Evolutionary conservation across 1,140 invertebrate genomes (phyloP).

Genomic region (Drosophila mojavensis): DNA sequence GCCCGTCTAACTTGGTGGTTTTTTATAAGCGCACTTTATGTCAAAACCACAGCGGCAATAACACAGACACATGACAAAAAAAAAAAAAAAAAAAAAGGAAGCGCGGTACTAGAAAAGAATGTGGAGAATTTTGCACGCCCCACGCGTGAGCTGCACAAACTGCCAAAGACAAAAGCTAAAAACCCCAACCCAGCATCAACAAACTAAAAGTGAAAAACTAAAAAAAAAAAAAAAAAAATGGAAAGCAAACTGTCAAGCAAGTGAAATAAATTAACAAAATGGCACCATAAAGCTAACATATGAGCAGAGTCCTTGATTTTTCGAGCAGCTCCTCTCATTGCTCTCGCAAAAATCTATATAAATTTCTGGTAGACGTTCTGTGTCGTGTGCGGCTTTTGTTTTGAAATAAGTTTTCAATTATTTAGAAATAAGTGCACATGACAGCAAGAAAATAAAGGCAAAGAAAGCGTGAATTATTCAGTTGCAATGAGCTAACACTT

Average conservation of each 20-base stretch:
- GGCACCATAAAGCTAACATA: slow-evolving; percentile 80
- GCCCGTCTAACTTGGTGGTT: slow-evolving; percentile 74
- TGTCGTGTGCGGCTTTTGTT: slow-evolving; percentile 31
- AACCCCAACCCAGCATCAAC: slow-evolving; percentile 40
- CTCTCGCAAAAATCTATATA: slow-evolving; percentile 42
- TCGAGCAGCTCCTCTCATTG: slow-evolving; percentile 34
- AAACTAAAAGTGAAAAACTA: slow-evolving; percentile 26
- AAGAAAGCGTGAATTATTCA: slow-evolving; percentile 35
- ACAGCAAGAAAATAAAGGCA: slow-evolving; percentile 58
- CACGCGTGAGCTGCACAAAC: slow-evolving; percentile 23
- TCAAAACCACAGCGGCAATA: slow-evolving; percentile 77
- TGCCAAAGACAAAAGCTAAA: slow-evolving; percentile 58
- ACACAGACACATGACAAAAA: slow-evolving; percentile 38
- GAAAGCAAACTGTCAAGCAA: slow-evolving; percentile 79
- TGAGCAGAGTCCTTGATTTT: slow-evolving; percentile 74
- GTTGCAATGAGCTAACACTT: background rate
- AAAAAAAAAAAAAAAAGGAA: background rate
- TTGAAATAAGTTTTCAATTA: slow-evolving; percentile 74
- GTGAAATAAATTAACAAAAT: slow-evolving; percentile 83
- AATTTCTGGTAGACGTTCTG: slow-evolving; percentile 49
- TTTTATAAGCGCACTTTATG: slow-evolving; percentile 82
- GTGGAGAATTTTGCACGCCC: slow-evolving; percentile 52
- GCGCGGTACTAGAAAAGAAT: slow-evolving; percentile 57
- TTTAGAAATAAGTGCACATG: slow-evolving; percentile 75
- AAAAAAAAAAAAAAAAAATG: slow-evolving; percentile 37